These are phyloP conservation scores for Oceanites oceanicus DNA, from an alignment of 2,113 vertebrate species.

Conservation along the genomic window DNA sequence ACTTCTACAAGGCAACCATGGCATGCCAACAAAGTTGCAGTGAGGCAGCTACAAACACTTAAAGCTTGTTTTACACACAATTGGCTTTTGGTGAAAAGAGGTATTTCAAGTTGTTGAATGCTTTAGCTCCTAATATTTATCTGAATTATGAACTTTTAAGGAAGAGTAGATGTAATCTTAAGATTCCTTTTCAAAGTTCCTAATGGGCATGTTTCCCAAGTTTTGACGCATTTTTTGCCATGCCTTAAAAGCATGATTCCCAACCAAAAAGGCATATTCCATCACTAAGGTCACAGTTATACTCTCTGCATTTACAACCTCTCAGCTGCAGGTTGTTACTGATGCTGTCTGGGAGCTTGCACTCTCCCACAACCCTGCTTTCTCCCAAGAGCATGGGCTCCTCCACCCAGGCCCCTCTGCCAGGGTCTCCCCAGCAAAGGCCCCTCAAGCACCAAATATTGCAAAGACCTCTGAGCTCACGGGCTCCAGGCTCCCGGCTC, in stretches of 20 bases:
- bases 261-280: background rate
- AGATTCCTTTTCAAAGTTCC: background rate
- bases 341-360: background rate
- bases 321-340: background rate
- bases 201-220: background rate
- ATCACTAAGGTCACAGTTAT: background rate
- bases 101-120: background rate
- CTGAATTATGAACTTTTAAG: background rate
- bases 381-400: rapidly evolving
- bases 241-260: background rate
- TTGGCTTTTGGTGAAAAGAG: background rate
- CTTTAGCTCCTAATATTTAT: background rate
- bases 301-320: background rate
- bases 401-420: background rate
- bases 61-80: background rate
- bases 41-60: background rate
- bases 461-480: background rate
- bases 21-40: background rate
- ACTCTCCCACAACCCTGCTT: rapidly evolving
- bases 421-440: background rate
- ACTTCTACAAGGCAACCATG: background rate
- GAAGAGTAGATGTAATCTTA: background rate
- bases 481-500: background rate
- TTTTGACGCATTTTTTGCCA: background rate
- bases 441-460: background rate